Conservation (phyloP, 1,140 invertebrate genomes). For the Tetramorium simillimum region DNA sequence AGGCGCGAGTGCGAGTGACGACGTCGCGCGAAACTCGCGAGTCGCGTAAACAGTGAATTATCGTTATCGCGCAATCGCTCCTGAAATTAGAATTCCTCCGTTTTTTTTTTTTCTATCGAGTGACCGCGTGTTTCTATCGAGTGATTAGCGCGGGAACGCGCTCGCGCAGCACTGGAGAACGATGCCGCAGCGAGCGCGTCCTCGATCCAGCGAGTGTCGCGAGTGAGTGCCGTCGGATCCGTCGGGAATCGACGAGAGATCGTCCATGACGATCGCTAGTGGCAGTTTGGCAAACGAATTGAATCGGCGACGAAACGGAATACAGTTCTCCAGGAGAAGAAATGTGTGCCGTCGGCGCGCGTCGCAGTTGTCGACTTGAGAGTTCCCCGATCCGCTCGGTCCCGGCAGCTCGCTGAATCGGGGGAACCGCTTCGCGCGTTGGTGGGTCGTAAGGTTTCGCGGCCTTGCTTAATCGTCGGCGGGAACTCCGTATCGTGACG, state of each 20-base stretch:
- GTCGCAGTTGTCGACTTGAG: not conserved
- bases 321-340: no score
- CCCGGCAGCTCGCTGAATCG: not conserved
- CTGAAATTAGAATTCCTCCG: not conserved
- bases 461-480: not conserved
- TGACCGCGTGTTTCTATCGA: no score
- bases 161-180: not conserved
- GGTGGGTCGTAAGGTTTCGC: not conserved
- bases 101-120: no score
- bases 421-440: not conserved
- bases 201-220: not conserved
- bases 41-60: not conserved
- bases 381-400: not conserved
- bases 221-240: not conserved
- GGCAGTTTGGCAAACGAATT: not conserved
- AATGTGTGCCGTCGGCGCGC: not conserved
- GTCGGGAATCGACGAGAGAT: not conserved
- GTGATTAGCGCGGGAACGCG: not conserved
- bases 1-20: not conserved
- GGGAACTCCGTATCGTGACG: not conserved
- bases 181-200: not conserved
- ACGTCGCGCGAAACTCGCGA: not conserved
- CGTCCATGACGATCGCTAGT: not conserved
- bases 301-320: not conserved
- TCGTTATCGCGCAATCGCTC: not conserved